A percentile compares a stretch with the other conserved stretches of the same genome.
phyloP scores from a whole-genome alignment of 2,113 vertebrate genomes.

The Salminus brasiliensis region DNA sequence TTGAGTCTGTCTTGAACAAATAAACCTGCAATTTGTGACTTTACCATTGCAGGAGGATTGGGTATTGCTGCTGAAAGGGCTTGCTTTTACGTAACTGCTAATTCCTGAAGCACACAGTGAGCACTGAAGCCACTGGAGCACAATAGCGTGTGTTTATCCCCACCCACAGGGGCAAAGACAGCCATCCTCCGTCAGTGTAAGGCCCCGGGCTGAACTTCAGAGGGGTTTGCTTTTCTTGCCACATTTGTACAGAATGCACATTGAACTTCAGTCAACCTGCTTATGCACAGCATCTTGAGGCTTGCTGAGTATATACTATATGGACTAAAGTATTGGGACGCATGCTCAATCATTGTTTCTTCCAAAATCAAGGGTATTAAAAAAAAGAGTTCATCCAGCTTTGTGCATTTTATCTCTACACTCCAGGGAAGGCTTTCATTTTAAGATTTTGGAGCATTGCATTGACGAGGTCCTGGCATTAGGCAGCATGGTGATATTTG shows the following conservation, averaged over 20 bases:
- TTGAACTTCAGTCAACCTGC: not conserved
- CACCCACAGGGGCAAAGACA: not conserved
- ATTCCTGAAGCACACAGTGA: slow-evolving; percentile 1
- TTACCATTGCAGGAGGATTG: not conserved
- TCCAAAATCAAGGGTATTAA: no score
- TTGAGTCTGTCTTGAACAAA: no score
- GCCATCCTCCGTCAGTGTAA: not conserved
- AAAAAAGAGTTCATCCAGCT: no score
- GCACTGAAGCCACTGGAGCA: slow-evolving; percentile 5
- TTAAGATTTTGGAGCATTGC: no score
- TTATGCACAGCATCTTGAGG: no score
- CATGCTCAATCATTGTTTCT: no score
- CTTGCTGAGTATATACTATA: no score
- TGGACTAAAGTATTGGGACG: no score
- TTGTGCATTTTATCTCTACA: no score
- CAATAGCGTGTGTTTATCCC: slow-evolving; percentile 1
- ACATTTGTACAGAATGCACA: not conserved
- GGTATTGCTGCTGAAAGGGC: not conserved
- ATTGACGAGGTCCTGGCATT: no score
- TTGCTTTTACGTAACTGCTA: not conserved
- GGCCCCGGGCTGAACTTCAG: not conserved
- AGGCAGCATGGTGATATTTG: no score
- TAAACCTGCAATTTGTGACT: not conserved
- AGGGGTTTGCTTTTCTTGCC: not conserved
- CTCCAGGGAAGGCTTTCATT: no score